Conservation (phyloP, 2,888 invertebrate species). For the Drosophila prostipennis region DNA sequence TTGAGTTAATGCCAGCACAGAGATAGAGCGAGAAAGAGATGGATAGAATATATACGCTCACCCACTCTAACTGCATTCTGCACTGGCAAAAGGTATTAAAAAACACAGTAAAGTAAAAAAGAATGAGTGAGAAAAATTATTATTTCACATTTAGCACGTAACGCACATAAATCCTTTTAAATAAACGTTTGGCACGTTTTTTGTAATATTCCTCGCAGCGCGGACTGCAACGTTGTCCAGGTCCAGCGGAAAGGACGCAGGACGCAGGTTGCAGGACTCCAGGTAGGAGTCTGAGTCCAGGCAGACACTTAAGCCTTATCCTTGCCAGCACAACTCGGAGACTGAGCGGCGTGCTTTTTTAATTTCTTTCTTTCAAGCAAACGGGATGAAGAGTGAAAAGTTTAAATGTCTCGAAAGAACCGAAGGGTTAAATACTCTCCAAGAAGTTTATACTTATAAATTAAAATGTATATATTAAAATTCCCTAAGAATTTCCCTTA, state of each 20-base stretch:
- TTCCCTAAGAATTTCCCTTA: neutral
- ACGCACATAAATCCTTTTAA: slow-evolving; percentile 81
- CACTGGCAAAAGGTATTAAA: slow-evolving; percentile 64
- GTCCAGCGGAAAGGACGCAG: slow-evolving; percentile 16
- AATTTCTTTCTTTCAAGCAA: slow-evolving; percentile 57
- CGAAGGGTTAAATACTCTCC: slow-evolving; percentile 23
- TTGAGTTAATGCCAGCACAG: slow-evolving; percentile 66
- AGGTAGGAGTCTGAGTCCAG: slow-evolving; percentile 22
- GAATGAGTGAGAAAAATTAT: slow-evolving; percentile 69
- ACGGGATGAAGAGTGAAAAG: slow-evolving; percentile 3
- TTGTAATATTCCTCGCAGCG: slow-evolving; percentile 64
- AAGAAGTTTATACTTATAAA: neutral
- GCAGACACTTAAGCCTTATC: slow-evolving; percentile 73
- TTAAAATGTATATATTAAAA: neutral
- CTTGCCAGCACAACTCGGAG: slow-evolving; percentile 38
- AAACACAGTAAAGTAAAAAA: no score
- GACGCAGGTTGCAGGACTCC: slow-evolving; percentile 14
- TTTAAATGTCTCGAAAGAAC: neutral
- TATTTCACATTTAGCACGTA: slow-evolving; percentile 81
- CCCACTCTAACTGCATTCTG: slow-evolving; percentile 49
- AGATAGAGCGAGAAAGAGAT: neutral
- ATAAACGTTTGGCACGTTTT: slow-evolving; percentile 82
- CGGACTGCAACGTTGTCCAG: slow-evolving; percentile 35
- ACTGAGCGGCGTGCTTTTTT: slow-evolving; percentile 46
- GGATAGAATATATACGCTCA: neutral